Percentiles rank a stretch among this genome's conserved stretches.
These are phyloP conservation scores for Nyctereutes procyonoides DNA, from an alignment of 2,113 vertebrate genomes.

Conservation along the genomic window DNA sequence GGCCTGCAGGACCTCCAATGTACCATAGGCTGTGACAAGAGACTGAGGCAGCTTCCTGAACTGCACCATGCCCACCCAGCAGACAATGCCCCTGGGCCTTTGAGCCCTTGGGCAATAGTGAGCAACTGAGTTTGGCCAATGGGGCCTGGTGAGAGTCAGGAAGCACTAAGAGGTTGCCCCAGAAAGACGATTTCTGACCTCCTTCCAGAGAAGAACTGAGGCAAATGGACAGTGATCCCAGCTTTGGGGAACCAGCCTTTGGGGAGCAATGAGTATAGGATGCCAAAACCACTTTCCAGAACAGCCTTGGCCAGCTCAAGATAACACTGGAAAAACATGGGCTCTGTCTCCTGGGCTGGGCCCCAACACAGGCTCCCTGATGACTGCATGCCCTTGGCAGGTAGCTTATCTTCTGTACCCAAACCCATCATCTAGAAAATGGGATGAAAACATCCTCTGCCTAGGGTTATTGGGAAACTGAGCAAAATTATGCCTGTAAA, in stretches of 20 bases:
- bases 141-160: not conserved
- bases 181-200: not conserved
- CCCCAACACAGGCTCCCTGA: not conserved
- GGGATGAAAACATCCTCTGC: not conserved
- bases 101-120: accelerated
- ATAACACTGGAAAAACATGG: not conserved
- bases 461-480: not conserved
- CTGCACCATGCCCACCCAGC: no score
- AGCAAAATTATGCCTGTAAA: not conserved
- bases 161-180: not conserved
- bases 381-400: not conserved
- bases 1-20: not conserved
- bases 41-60: not conserved
- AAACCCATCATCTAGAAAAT: not conserved
- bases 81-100: not conserved
- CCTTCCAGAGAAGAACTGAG: not conserved
- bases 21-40: not conserved
- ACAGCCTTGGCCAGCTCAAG: not conserved
- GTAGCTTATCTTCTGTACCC: not conserved
- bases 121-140: not conserved
- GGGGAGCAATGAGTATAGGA: not conserved
- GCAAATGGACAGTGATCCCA: not conserved
- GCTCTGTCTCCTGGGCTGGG: not conserved
- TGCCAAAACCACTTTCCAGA: not conserved
- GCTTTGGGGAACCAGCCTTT: no score